These are phyloP conservation scores for Carapus acus DNA, from an alignment of 2,797 vertebrate genomes.

Conservation along the genomic window DNA sequence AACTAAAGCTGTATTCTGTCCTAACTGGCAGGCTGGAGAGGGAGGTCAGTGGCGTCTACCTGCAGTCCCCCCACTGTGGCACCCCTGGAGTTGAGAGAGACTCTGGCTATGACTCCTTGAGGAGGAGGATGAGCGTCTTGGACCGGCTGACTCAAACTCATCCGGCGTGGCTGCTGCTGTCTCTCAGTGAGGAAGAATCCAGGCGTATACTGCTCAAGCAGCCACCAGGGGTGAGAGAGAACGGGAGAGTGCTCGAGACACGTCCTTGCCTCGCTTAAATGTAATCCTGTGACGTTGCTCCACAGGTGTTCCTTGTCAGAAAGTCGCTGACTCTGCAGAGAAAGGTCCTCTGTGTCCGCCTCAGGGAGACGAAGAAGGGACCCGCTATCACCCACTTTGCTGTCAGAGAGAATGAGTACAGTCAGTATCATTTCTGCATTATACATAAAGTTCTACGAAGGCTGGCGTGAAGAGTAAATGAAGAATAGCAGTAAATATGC, in stretches of 20 bases:
- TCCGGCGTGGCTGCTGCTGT: conserved; percentile 85
- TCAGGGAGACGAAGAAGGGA: conserved; percentile 66
- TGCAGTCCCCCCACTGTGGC: conserved; percentile 59
- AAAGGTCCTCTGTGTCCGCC: conserved; percentile 85
- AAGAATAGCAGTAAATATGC: no score
- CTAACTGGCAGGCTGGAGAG: conserved; percentile 70
- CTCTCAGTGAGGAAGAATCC: conserved; percentile 79
- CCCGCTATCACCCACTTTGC: conserved; percentile 78
- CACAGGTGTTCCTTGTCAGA: conserved; percentile 86
- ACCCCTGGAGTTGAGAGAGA: conserved; percentile 71
- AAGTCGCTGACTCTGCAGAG: conserved; percentile 81
- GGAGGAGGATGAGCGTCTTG: conserved; percentile 83
- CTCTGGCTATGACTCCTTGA: conserved; percentile 85
- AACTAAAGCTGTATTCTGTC: neutral
- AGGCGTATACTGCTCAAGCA: conserved; percentile 76
- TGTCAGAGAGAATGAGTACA: conserved; percentile 76
- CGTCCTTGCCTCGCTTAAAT: no score
- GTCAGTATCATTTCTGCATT: conserved; percentile 49
- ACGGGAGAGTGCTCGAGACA: neutral
- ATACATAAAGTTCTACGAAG: no score
- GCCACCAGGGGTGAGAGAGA: conserved; percentile 80
- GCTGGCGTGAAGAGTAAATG: no score
- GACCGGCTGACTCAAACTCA: conserved; percentile 88
- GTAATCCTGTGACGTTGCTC: neutral
- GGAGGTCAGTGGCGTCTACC: conserved; percentile 71